Conservation (phyloP, 2,113 vertebrate genomes). For the Bufo gargarizans region DNA sequence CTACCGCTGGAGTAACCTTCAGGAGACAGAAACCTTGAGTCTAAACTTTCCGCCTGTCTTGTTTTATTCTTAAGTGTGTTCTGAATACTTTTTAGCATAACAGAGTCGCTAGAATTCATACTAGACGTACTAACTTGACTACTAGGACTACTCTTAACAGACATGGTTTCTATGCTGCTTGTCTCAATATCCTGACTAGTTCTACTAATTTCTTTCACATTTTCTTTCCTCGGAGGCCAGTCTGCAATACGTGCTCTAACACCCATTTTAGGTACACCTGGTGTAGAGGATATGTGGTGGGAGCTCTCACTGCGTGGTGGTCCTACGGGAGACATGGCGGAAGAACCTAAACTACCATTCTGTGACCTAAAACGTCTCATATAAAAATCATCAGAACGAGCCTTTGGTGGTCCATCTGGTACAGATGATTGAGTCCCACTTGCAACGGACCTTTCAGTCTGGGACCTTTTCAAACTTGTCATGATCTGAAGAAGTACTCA, state of each 20-base stretch:
- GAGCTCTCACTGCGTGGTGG: slow-evolving; percentile 84
- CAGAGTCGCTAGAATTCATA: slow-evolving; percentile 87
- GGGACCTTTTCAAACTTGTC: slow-evolving; percentile 90
- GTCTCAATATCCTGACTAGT: slow-evolving; percentile 81
- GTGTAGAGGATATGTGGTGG: slow-evolving; percentile 83
- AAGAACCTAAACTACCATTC: slow-evolving; percentile 84
- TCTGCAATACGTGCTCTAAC: slow-evolving; percentile 94
- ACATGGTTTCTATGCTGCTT: slow-evolving; percentile 83
- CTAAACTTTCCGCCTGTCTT: slow-evolving; percentile 81
- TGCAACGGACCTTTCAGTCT: slow-evolving; percentile 86
- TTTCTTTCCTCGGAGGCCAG: slow-evolving; percentile 93
- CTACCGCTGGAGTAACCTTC: slow-evolving; percentile 83
- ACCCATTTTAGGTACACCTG: slow-evolving; percentile 95
- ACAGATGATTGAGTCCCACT: slow-evolving; percentile 72
- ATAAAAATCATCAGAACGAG: slow-evolving; percentile 92
- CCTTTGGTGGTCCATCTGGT: slow-evolving; percentile 75
- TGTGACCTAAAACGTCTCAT: slow-evolving; percentile 87
- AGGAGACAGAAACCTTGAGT: slow-evolving; percentile 83
- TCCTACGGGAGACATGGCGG: slow-evolving; percentile 75
- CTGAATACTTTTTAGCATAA: slow-evolving; percentile 92
- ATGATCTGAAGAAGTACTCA: slow-evolving; percentile 74
- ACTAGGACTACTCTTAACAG: slow-evolving; percentile 82
- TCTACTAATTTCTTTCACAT: slow-evolving; percentile 75
- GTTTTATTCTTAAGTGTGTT: slow-evolving; percentile 88
- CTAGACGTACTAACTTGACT: slow-evolving; percentile 84